Conservation (phyloP, 2,888 invertebrate species). For the Cheilosia variabilis region DNA sequence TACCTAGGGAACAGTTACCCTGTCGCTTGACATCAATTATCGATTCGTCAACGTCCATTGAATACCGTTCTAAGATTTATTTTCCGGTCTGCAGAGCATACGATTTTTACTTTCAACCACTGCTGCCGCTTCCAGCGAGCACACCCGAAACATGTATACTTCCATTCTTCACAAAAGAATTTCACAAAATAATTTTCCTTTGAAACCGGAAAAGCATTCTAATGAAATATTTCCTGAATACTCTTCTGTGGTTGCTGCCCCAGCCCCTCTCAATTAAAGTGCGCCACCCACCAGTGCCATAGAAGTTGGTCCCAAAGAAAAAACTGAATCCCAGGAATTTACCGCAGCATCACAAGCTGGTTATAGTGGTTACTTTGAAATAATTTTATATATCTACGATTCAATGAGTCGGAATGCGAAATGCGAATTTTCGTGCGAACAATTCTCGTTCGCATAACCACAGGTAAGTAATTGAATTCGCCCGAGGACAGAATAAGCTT, state of each 20-base stretch:
- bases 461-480: constrained; percentile 48
- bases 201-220: constrained; percentile 51
- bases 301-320: constrained; percentile 11
- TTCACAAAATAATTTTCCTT: constrained; percentile 57
- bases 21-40: constrained; percentile 31
- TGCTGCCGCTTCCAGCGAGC: background rate
- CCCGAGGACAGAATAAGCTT: background rate
- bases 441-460: constrained; percentile 43
- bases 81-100: constrained; percentile 38
- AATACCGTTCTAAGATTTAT: constrained; percentile 33
- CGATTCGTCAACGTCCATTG: constrained; percentile 49
- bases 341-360: constrained; percentile 30
- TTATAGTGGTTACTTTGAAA: constrained; percentile 56
- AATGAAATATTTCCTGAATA: constrained; percentile 69
- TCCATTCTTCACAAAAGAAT: constrained; percentile 28
- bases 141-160: background rate
- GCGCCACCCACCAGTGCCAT: constrained; percentile 1
- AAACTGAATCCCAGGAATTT: constrained; percentile 30
- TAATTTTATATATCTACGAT: constrained; percentile 64
- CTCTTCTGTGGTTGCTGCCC: constrained; percentile 25
- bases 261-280: constrained; percentile 56
- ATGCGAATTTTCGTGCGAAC: constrained; percentile 6
- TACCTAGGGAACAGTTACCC: background rate
- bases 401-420: constrained; percentile 65
- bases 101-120: constrained; percentile 13